Base-by-base conservation (phyloP, 2,797 vertebrate species). In the Enteromius anoplus region DNA sequence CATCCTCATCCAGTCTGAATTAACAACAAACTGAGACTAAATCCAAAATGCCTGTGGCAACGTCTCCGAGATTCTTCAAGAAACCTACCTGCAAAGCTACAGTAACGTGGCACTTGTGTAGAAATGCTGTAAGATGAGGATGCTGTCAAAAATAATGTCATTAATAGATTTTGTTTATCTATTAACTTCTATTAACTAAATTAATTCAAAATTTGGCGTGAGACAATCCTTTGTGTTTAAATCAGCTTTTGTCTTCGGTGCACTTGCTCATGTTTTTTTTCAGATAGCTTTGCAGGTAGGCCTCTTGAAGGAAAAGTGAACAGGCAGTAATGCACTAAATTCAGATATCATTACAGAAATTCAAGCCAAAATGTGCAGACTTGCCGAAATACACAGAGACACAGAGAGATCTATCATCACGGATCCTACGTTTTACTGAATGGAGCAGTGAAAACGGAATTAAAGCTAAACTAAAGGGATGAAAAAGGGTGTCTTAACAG, bases 391-490 rank as follows among this genome's bases (percentile, higher is more conserved):
- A 15, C 58, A 60, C 3, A 23, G 58, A 60, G 5, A 62, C 2
- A 62, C 42, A 45, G 42, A 45, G 42, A 45, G 3, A 45, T 45
- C 42, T 45, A 12, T 45, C 42, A 45, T 45, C 42, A 45, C 12
- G 42, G 42, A 45, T 45, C 42, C 42, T 45, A 45, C 17, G 40
- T 68, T 68, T 58, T 55, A 4, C 23, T 45, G 47, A 82, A 82
- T 47, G 19, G 15, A 80, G 53, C 2, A 2, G 42, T 2, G 51
- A 76, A 66, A 29, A 53, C 37, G 2, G 64, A 55, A 69, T 60
- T 23, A 68, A 82, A 82, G 2, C 49, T 92, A 92, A 94, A 93
- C 91, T 42, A 89, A 88, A 75, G 76, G 73, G 75, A 88, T 75
- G 78, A 81, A 66, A 78, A 75, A 81, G 60, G 42, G 68, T 65